Base-by-base conservation (phyloP, 1,140 invertebrate species). In the Dryas iulia region DNA sequence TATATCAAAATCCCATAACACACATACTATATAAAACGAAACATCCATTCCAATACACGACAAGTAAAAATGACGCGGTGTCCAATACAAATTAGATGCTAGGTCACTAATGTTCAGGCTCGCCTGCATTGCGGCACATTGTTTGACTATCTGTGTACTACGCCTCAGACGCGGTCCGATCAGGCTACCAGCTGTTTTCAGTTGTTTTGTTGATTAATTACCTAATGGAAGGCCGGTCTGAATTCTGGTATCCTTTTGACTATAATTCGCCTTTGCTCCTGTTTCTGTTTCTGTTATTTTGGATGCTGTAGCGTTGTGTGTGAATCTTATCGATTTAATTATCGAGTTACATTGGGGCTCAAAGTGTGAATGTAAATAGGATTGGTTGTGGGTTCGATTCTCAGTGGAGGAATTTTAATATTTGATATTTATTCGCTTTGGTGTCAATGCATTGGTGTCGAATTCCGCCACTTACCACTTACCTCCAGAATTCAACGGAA, bases 201-300 rank as follows among this genome's bases (percentile, higher is more conserved):
- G 35, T 69, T 69, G 61, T 64, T 64, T 64, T 63, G 67, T 64
- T 69, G 67, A 59, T 59, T 64, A 62, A 69, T 69, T 59, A 54
- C 33, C 35, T 69, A 64, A 69, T 63, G 61, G 67, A 63, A n/a
- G 52, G 30, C 25, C 60, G 7, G 18, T n/a, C 10, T 57, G 54
- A n/a, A 57, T 26, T 6, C 14, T 47, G 33, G 14, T 14, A 60
- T 60, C 28, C 23, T 60, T 60, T n/a, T 47, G 59, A 47, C 59
- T 24, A 18, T 60, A 60, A 60, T 60, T 60, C 47, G 24, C 24
- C 18, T 25, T 47, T 60, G 24, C 11, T 21, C 7, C n/a, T 60
- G 39, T 60, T 60, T 6, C n/a, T n/a, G n/a, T n/a, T 59, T 33
- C 7, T 59, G 58, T 59, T 47, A 21, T 47, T 47, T 47, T 47